Percentiles rank a stretch among this genome's conserved stretches.
Evolutionary conservation across 2,113 vertebrate species (phyloP).

Genomic region (Chrysochloris asiatica): DNA sequence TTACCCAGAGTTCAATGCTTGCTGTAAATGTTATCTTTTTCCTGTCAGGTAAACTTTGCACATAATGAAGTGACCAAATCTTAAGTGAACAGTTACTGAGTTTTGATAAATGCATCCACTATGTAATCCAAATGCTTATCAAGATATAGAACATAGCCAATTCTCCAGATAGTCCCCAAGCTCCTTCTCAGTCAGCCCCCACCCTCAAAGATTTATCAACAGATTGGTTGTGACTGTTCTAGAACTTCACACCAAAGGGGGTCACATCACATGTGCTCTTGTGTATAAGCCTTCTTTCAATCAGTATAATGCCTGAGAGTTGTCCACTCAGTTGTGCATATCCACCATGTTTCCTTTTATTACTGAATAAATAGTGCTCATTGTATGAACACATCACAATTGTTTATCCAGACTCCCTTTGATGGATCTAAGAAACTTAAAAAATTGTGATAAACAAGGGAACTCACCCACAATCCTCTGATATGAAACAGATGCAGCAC

Average conservation of each 20-base stretch:
- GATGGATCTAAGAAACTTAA: background rate
- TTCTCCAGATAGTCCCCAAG: background rate
- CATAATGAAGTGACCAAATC: background rate
- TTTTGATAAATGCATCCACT: background rate
- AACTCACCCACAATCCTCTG: background rate
- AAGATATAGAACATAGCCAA: background rate
- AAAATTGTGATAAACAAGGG: background rate
- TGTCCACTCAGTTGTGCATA: background rate
- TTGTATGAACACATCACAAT: background rate
- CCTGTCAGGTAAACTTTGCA: conserved; percentile 15
- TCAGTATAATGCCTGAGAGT: background rate
- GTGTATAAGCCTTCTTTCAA: background rate
- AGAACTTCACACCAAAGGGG: background rate
- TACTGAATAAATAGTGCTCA: background rate
- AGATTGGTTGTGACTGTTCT: background rate
- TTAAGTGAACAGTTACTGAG: background rate
- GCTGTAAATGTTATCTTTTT: background rate
- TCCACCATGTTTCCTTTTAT: background rate
- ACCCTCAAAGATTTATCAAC: background rate
- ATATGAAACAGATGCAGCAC: background rate
- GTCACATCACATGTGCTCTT: background rate
- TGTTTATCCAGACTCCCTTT: background rate
- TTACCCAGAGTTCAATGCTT: background rate
- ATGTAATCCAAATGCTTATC: background rate
- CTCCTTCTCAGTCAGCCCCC: background rate